These are phyloP conservation scores for Xylota sylvarum DNA, from an alignment of 2,888 invertebrate species.

Conservation along the genomic window DNA sequence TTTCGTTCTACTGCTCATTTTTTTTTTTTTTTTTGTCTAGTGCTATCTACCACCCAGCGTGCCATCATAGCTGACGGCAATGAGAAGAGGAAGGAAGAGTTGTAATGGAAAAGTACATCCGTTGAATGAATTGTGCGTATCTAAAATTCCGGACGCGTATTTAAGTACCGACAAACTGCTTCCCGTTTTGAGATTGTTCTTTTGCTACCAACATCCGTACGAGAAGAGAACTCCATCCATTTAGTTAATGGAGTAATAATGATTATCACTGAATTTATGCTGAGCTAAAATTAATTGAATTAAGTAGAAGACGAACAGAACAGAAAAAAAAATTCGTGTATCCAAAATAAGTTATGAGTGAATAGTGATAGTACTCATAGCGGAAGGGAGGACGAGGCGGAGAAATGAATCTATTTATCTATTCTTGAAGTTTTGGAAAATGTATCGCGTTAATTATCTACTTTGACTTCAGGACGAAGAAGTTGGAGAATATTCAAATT, in stretches of 20 bases:
- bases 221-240: constrained; percentile 17
- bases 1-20: not conserved
- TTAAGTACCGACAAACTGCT: constrained; percentile 64
- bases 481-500: no score
- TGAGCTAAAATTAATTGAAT: constrained; percentile 54
- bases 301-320: not conserved
- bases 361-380: not conserved
- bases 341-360: not conserved
- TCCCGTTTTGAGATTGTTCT: constrained; percentile 54
- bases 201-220: constrained; percentile 19
- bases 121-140: constrained; percentile 68
- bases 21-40: no score
- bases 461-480: not conserved
- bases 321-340: not conserved
- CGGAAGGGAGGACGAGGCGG: no score
- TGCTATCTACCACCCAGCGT: no score
- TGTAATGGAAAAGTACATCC: constrained; percentile 63
- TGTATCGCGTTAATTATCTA: not conserved
- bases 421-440: not conserved
- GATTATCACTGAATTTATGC: constrained; percentile 55
- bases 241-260: constrained; percentile 57
- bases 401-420: not conserved
- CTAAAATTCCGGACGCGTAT: constrained; percentile 69
- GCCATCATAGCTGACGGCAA: constrained; percentile 6
- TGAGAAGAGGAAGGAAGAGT: constrained; percentile 30